These are phyloP conservation scores for Cercopithecus mitis DNA, from an alignment of 2,797 vertebrate genomes.

Conservation along the genomic window DNA sequence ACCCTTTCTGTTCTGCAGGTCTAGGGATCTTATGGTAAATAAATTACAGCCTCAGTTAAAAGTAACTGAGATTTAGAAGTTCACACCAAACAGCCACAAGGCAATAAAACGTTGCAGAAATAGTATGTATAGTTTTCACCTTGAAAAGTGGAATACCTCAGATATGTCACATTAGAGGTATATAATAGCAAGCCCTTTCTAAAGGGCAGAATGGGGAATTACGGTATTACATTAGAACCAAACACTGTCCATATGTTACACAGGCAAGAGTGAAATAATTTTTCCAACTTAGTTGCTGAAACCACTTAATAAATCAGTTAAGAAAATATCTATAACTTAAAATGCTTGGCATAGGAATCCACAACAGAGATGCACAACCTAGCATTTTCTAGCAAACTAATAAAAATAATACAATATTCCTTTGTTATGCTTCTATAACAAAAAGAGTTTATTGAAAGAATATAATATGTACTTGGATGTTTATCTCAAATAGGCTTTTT, in stretches of 20 bases:
- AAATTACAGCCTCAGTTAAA: not conserved
- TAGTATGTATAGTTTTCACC: not conserved
- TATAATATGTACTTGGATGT: not conserved
- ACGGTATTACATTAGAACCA: not conserved
- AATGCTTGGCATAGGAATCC: not conserved
- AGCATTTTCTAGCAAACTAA: not conserved
- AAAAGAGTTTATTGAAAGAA: not conserved
- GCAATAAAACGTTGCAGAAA: not conserved
- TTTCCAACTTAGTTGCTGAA: not conserved
- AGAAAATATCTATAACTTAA: not conserved
- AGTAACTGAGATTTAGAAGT: not conserved
- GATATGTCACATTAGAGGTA: not conserved
- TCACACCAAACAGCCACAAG: constrained; percentile 20
- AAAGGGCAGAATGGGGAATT: not conserved
- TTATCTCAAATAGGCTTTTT: constrained; percentile 42
- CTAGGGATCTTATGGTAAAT: not conserved
- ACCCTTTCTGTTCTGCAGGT: not conserved
- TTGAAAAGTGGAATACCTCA: not conserved
- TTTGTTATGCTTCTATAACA: not conserved
- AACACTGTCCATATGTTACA: not conserved
- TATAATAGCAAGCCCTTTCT: not conserved
- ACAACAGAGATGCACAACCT: not conserved
- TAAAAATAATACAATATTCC: not conserved
- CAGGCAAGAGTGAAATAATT: not conserved
- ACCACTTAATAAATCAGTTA: constrained; percentile 8